Evolutionary conservation across 2,888 invertebrate species (phyloP), one percentile per base, ranked within the genome.

Genomic region (Hybos culiciformis): DNA sequence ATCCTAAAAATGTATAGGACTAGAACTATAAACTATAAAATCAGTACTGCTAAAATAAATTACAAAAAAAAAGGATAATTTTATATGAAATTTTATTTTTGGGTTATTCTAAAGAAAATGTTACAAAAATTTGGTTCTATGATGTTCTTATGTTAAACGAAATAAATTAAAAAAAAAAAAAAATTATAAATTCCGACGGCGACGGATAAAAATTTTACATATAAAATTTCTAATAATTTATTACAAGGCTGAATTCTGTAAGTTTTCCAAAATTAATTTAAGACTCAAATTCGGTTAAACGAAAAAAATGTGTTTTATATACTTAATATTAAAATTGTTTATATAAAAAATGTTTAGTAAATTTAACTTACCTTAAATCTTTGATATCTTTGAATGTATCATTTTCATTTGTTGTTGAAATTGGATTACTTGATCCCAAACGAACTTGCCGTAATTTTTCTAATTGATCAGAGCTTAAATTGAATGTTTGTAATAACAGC

Each of bases 391-490:
- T 18, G n/a, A 48, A 40, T 12, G 41, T 36, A 17, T 26, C 26
- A 21, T 32, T 24, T 9, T 26, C 33, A 14, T 11, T 14, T n/a
- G 32, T 20, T 9, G 37, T 23, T 19, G 43, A 24, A 21, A 18
- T 15, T 9, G 39, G 33, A 11, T 17, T 37, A 14, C n/a, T 29
- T 4, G n/a, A n/a, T n/a, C n/a, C 32, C 15, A 9, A n/a, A 36
- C 20, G 36, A 7, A 19, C 21, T 20, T n/a, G n/a, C 12, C 43
- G 38, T 15, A 61, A 57, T 45, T 55, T 55, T 32, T 53, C 56
- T 41, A 65, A 53, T 46, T 62, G 56, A 37, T 57, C 64, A 18
- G 57, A 54, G 42, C 66, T 64, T 24, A 64, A 48, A 53, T 64
- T 63, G 48, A 64, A 64, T 43, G 56, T 56, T 26, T 53, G 48